phyloP scores from a whole-genome alignment of 2,113 vertebrate species.

The Strix uralensis region DNA sequence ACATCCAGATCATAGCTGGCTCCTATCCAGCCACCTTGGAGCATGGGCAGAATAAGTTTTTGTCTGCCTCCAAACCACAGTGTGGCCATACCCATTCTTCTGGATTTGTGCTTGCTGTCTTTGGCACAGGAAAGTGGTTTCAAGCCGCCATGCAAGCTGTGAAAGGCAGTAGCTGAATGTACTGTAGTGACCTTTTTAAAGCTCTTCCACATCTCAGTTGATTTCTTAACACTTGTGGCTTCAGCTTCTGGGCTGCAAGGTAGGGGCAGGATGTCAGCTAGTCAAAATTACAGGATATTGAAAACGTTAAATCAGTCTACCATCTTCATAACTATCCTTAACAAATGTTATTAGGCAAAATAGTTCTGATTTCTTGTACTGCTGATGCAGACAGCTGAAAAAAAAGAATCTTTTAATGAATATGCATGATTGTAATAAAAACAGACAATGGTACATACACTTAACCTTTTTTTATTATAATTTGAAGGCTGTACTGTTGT shows the following conservation, averaged over 20 bases:
- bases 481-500: background rate
- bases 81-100: background rate
- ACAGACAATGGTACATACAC: background rate
- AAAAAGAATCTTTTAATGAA: background rate
- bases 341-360: background rate
- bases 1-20: background rate
- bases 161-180: background rate
- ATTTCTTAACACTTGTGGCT: slow-evolving; percentile 28
- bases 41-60: background rate
- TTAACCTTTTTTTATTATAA: slow-evolving; percentile 12
- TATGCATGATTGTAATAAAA: background rate
- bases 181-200: slow-evolving; percentile 40
- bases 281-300: background rate
- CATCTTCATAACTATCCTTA: background rate
- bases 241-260: background rate
- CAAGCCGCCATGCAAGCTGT: background rate
- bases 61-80: background rate
- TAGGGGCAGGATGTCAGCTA: background rate
- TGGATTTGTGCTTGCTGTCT: background rate
- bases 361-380: slow-evolving; percentile 10
- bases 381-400: background rate
- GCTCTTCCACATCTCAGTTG: background rate
- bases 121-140: background rate
- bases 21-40: background rate
- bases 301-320: slow-evolving; percentile 45